A percentile compares a stretch with the other conserved stretches of the same genome.
Conservation (phyloP, 2,797 vertebrate species). For the Capromys pilorides region DNA sequence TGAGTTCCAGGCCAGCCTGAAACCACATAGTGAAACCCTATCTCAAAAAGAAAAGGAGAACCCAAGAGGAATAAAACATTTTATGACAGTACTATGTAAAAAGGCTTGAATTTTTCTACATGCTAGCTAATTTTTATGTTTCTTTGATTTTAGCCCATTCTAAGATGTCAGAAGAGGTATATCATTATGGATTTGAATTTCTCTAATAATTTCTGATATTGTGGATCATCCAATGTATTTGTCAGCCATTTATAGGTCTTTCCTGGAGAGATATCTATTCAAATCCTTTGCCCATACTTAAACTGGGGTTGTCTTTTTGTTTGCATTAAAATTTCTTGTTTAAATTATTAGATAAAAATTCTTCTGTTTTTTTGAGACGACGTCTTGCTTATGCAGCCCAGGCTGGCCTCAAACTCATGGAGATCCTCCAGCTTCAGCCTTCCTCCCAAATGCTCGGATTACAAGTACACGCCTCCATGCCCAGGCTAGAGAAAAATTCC, state of each 20-base stretch:
- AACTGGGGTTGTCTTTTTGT: neutral
- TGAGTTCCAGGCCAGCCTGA: neutral
- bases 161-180: neutral
- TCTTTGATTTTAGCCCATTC: neutral
- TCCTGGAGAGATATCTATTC: conserved; percentile 26
- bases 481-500: neutral
- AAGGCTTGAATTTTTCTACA: neutral
- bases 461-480: neutral
- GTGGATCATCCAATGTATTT: neutral
- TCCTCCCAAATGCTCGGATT: neutral
- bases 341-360: neutral
- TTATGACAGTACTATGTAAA: neutral
- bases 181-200: neutral
- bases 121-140: neutral
- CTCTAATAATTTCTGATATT: neutral
- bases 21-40: neutral
- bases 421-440: neutral
- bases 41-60: neutral
- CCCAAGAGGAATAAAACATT: neutral
- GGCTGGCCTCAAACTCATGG: neutral
- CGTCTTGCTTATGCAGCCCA: neutral
- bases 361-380: neutral
- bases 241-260: neutral
- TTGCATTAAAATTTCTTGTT: neutral
- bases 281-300: conserved; percentile 23